Percentiles rank a stretch among this genome's conserved stretches.
phyloP scores from a whole-genome alignment of 2,888 invertebrate genomes.

The Megalurothrips usitatus region DNA sequence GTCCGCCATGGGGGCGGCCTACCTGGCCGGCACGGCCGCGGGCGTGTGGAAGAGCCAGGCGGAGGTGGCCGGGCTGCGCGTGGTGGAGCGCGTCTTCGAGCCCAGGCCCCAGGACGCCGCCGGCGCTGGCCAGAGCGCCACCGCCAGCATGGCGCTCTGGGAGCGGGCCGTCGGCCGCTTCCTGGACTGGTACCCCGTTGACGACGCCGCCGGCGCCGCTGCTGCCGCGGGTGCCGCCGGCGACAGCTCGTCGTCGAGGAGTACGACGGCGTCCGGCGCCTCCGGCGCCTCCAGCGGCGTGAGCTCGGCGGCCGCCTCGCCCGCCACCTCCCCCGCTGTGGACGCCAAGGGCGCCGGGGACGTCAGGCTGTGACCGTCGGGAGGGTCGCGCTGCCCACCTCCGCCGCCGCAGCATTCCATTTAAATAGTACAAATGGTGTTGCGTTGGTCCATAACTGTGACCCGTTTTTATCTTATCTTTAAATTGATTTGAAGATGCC shows the following conservation, averaged over 20 bases:
- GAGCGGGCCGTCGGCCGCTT: conserved; percentile 56
- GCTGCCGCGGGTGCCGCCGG: not conserved
- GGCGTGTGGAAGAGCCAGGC: conserved; percentile 69
- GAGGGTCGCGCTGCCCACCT: not conserved
- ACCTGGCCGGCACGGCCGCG: conserved; percentile 73
- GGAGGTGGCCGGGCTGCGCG: conserved; percentile 58
- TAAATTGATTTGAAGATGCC: not conserved
- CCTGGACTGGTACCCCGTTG: conserved; percentile 52
- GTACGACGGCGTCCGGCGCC: not conserved
- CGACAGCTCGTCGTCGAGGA: not conserved
- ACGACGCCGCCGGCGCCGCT: not conserved
- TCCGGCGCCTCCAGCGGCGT: not conserved
- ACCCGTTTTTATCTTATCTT: too few relatives aligned
- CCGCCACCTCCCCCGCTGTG: not conserved
- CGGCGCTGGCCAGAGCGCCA: conserved; percentile 45
- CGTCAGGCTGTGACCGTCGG: too few relatives aligned
- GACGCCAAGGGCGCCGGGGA: not conserved
- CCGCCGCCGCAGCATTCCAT: not conserved
- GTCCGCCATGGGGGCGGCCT: conserved; percentile 81
- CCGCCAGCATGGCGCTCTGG: conserved; percentile 51
- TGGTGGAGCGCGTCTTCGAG: conserved; percentile 58
- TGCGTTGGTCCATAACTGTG: too few relatives aligned
- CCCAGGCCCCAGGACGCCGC: conserved; percentile 43
- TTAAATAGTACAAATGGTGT: too few relatives aligned
- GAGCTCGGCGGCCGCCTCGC: not conserved